Conservation (phyloP, 1,140 invertebrate genomes). For the Argopecten irradians region DNA sequence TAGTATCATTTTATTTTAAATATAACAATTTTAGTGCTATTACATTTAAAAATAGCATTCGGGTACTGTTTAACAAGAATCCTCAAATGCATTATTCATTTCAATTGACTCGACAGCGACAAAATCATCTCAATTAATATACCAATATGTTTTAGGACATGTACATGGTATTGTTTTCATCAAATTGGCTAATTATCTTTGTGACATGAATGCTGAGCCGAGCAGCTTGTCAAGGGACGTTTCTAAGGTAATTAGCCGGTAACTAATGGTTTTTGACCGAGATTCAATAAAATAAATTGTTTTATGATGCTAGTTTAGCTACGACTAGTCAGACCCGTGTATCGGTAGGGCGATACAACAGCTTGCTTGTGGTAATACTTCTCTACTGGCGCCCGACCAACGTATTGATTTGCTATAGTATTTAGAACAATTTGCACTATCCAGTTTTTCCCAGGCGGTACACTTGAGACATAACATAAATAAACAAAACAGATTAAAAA, state of each 20-base stretch:
- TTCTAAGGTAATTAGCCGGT: neutral
- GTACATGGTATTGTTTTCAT: neutral
- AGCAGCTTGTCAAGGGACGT: neutral
- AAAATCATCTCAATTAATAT: too few species aligned
- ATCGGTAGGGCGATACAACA: neutral
- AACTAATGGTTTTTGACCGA: neutral
- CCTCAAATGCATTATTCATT: too few species aligned
- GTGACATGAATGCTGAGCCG: neutral
- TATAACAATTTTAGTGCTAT: too few species aligned
- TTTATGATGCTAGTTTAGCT: constrained; percentile 17
- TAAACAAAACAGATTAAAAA: neutral
- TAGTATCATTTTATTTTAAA: too few species aligned
- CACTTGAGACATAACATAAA: constrained; percentile 6
- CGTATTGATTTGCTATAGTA: neutral
- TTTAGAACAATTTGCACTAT: constrained; percentile 10
- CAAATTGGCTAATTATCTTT: neutral
- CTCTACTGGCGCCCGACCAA: neutral
- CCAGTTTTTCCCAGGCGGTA: neutral
- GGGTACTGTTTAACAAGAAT: too few species aligned
- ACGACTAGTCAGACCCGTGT: neutral
- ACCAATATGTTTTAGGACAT: neutral
- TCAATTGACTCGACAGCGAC: too few species aligned
- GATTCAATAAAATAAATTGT: constrained; percentile 23
- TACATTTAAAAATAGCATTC: too few species aligned
- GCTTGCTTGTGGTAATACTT: neutral